Conservation (phyloP, 2,797 vertebrate genomes). For the Sciurus carolinensis region DNA sequence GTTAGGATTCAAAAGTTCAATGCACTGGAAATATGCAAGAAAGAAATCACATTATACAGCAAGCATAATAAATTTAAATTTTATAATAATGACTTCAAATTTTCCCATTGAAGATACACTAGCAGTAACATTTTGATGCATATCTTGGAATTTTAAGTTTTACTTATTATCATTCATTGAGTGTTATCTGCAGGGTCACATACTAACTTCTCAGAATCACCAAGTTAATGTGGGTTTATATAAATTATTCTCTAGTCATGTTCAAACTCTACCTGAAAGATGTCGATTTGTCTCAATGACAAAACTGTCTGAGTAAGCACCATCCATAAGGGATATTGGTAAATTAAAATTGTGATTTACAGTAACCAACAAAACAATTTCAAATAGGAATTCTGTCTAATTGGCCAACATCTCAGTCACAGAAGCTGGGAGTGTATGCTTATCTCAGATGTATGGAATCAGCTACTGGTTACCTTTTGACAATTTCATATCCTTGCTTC, state of each 20-base stretch:
- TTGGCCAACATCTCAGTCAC: neutral
- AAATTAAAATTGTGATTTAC: neutral
- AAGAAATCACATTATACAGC: neutral
- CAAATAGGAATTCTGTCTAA: neutral
- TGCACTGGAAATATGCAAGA: neutral
- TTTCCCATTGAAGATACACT: neutral
- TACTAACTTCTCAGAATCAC: neutral
- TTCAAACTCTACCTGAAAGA: neutral
- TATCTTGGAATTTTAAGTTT: constrained; percentile 20
- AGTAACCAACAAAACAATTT: neutral
- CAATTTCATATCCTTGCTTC: neutral
- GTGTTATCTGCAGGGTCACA: neutral
- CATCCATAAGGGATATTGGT: neutral
- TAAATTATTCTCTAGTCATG: neutral
- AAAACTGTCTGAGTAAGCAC: neutral
- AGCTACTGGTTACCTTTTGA: neutral
- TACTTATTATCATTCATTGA: neutral
- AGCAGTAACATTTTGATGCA: neutral
- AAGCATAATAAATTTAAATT: neutral
- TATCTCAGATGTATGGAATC: neutral
- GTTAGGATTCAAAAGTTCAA: neutral
- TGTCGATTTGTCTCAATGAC: neutral
- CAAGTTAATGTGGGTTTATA: neutral
- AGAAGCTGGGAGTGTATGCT: neutral
- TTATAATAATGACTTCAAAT: neutral